A percentile compares a stretch with the other conserved stretches of the same genome.
Conservation (phyloP, 2,888 invertebrate genomes). For the Plagiodera versicolora region DNA sequence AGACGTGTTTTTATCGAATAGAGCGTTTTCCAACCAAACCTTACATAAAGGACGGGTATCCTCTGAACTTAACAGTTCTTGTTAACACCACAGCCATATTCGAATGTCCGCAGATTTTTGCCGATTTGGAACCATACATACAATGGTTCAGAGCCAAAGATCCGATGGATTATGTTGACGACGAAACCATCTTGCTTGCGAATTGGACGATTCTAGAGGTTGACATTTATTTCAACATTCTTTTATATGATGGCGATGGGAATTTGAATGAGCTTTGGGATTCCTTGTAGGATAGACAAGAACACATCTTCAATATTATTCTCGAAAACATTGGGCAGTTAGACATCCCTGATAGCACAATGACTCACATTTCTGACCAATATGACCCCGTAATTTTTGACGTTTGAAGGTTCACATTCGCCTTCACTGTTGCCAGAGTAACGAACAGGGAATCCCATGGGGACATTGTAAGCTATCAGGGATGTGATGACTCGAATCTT, state of each 20-base stretch:
- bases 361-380: too few relatives aligned
- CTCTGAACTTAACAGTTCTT: constrained; percentile 77
- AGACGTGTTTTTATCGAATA: constrained; percentile 46
- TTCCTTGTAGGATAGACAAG: not conserved
- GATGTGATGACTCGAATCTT: too few relatives aligned
- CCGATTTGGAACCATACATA: constrained; percentile 81
- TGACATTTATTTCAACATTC: constrained; percentile 19
- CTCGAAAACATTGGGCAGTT: too few relatives aligned
- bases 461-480: too few relatives aligned
- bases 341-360: too few relatives aligned
- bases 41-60: constrained; percentile 78
- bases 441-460: too few relatives aligned
- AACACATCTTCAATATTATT: not conserved
- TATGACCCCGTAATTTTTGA: too few relatives aligned
- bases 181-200: too few relatives aligned
- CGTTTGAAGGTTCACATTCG: too few relatives aligned
- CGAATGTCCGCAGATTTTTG: constrained; percentile 75
- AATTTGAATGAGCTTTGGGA: not conserved
- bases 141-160: constrained; percentile 70
- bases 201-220: constrained; percentile 56
- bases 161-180: constrained; percentile 27
- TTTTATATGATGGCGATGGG: constrained; percentile 14
- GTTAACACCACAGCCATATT: constrained; percentile 72
- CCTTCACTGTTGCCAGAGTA: too few relatives aligned
- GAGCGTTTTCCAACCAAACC: constrained; percentile 85